Evolutionary conservation across 2,797 vertebrate genomes (phyloP).

Genomic region (Sorex maritimensis): DNA sequence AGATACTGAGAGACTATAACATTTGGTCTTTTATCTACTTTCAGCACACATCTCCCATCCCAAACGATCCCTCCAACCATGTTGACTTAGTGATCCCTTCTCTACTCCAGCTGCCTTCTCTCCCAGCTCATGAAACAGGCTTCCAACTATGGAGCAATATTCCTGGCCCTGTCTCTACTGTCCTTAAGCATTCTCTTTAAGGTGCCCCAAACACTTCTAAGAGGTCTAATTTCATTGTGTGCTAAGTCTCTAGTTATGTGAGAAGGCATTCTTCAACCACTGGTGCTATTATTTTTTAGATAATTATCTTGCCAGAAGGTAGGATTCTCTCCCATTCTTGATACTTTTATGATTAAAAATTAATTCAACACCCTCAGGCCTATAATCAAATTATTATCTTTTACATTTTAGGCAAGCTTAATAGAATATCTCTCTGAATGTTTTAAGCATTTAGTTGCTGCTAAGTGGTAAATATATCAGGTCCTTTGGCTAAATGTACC

Average conservation of each 20-base stretch:
- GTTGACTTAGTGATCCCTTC: too few species aligned
- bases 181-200: slow-evolving; percentile 1
- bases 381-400: slow-evolving; percentile 67
- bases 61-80: too few species aligned
- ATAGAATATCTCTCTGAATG: slow-evolving; percentile 54
- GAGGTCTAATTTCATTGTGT: background rate
- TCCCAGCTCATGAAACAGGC: too few species aligned
- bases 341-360: slow-evolving; percentile 79
- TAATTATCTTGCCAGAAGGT: background rate
- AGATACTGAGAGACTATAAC: background rate
- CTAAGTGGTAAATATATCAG: slow-evolving; percentile 66
- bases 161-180: too few species aligned
- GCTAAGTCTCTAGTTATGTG: background rate
- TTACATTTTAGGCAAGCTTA: slow-evolving; percentile 70
- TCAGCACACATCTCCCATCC: too few species aligned
- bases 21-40: too few species aligned
- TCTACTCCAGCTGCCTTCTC: too few species aligned
- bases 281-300: slow-evolving; percentile 67
- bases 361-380: slow-evolving; percentile 63
- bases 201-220: slow-evolving; percentile 41
- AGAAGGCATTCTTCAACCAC: slow-evolving; percentile 26
- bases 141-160: too few species aligned
- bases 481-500: slow-evolving; percentile 20
- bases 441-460: slow-evolving; percentile 67
- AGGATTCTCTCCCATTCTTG: slow-evolving; percentile 68